Percentiles rank a stretch among this genome's conserved stretches.
phyloP scores from a whole-genome alignment of 2,888 invertebrate species.

The Nephrotoma flavescens region DNA sequence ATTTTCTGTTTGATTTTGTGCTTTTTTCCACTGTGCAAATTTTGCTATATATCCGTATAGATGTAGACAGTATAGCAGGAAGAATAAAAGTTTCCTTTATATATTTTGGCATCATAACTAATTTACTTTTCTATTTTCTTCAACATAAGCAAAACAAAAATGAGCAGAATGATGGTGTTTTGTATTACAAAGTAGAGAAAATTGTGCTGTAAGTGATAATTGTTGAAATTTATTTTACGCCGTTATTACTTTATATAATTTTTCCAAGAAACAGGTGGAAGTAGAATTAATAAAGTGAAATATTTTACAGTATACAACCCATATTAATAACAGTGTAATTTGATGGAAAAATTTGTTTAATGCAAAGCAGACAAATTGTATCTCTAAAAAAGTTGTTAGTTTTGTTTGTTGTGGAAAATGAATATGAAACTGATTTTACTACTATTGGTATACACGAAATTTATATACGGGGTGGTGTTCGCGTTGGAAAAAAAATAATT shows the following conservation, averaged over 20 bases:
- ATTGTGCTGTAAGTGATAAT: not conserved
- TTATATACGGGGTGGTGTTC: not conserved
- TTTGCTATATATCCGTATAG: not conserved
- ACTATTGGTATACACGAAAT: not conserved
- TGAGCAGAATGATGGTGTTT: not conserved
- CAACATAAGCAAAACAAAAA: not conserved
- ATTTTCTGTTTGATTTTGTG: not conserved
- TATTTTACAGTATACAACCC: not conserved
- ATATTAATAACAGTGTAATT: not conserved
- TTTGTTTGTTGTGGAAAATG: not conserved
- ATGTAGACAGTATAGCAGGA: not conserved
- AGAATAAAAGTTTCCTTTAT: not conserved
- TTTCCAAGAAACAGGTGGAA: not conserved
- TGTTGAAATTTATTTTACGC: not conserved
- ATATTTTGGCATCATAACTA: not conserved
- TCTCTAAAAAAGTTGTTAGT: not conserved
- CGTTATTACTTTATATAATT: not conserved
- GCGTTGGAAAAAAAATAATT: not conserved
- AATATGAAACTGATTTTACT: not conserved
- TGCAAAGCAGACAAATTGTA: not conserved
- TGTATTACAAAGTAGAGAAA: not conserved
- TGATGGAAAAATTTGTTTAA: not conserved
- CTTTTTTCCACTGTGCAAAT: not conserved
- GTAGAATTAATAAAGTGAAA: not conserved
- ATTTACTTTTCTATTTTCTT: not conserved